Conservation (phyloP, 2,888 invertebrate species). For the Syritta pipiens region DNA sequence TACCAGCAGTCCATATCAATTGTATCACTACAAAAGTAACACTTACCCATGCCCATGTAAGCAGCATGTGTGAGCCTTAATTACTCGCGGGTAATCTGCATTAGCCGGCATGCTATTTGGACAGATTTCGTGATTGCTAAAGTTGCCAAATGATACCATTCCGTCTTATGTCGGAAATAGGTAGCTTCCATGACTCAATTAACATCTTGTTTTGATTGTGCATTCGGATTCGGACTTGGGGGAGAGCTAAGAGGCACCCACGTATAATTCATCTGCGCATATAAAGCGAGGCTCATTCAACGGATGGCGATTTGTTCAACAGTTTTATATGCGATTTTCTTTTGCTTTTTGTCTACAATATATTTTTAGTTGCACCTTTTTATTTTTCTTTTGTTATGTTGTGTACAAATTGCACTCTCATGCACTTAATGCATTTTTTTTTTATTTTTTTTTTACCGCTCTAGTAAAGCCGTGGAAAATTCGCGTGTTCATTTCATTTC, state of each 20-base stretch:
- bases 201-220: conserved; percentile 43
- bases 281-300: conserved; percentile 9
- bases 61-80: not conserved
- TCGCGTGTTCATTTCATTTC: conserved; percentile 60
- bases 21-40: no score
- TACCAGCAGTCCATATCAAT: no score
- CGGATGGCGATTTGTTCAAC: conserved; percentile 61
- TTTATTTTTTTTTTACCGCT: conserved; percentile 45
- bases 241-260: conserved; percentile 11
- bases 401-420: conserved; percentile 48
- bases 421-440: conserved; percentile 16
- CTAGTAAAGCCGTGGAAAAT: conserved; percentile 46
- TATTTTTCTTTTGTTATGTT: conserved; percentile 23
- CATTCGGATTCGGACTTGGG: conserved; percentile 34
- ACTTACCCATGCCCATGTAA: no score
- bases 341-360: not conserved
- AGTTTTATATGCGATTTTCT: conserved; percentile 42
- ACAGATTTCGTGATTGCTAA: conserved; percentile 26
- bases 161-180: conserved; percentile 28
- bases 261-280: conserved; percentile 40
- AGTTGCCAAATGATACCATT: conserved; percentile 5
- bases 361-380: no score
- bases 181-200: conserved; percentile 45
- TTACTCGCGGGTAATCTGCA: conserved; percentile 6
- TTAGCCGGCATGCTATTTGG: not conserved